A percentile compares a stretch with the other conserved stretches of the same genome.
Evolutionary conservation across 2,888 invertebrate genomes (phyloP).

Genomic region (Scrobipalpa atriplicella): DNA sequence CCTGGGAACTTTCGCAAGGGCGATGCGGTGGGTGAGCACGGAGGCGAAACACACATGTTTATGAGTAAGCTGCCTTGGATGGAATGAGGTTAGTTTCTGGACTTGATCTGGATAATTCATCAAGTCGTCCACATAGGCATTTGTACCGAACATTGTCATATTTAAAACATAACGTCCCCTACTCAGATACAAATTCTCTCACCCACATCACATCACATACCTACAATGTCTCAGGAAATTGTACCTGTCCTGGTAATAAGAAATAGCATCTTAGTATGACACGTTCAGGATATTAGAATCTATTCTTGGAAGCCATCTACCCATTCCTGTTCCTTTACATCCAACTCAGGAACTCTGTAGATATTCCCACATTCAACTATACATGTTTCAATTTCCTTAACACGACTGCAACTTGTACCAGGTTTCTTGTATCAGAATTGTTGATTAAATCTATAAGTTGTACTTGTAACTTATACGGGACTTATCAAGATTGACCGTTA

Average conservation of each 20-base stretch:
- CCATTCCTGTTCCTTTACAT: constrained; percentile 11
- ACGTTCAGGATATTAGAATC: constrained; percentile 14
- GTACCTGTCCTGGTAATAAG: background rate
- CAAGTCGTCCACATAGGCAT: no score
- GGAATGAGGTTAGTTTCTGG: constrained; percentile 1
- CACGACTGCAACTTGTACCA: background rate
- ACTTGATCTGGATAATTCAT: background rate
- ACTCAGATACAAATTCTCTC: no score
- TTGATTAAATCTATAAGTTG: background rate
- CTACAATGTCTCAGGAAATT: background rate
- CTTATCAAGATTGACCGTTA: no score
- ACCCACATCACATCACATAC: no score
- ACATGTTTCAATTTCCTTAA: constrained; percentile 11
- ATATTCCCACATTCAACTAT: background rate
- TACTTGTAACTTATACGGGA: background rate
- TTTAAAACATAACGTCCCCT: no score
- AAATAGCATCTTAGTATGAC: background rate
- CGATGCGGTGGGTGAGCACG: constrained; percentile 21
- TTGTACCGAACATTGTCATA: no score
- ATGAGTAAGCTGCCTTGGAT: background rate
- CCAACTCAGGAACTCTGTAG: background rate
- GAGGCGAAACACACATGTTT: constrained; percentile 26
- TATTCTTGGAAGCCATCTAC: constrained; percentile 9
- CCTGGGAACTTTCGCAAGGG: constrained; percentile 36
- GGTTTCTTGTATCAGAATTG: constrained; percentile 2